Base-by-base conservation (phyloP, 64 coral and sea anemone species). In the Stylophora pistillata region DNA sequence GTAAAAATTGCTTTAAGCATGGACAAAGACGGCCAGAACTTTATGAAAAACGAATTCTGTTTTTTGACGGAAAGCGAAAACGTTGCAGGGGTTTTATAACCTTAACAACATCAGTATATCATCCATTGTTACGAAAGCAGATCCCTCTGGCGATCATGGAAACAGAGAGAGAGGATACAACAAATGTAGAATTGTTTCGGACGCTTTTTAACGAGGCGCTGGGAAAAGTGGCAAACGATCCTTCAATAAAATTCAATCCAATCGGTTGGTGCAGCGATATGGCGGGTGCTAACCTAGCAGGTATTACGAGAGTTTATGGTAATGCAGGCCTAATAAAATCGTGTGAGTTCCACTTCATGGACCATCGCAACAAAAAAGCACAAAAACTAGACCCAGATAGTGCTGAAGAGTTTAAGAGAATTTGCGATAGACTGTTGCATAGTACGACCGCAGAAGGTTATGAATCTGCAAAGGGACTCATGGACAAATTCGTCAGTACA, bases 211-310 rank as follows among this genome's bases (percentile, higher is more conserved):
- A 89, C 20, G 87, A 89, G 56, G 87, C 37, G 6, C 28, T 79
- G 9, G 0, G 37, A 13, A 79, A 89, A 1, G 34, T 55, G 29
- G 6, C 87, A 15, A 62, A 18, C 9, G 11, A 69, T 30, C 5
- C 21, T 29, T 53, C 0, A 2, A 27, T 20, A 30, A 83, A 5
- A 61, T 92, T 92, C 66, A 74, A 87, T 57, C 83, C 91, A 58
- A n/a, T 65, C 13, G 85, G 85, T 26, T 81, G 84, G 91, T 92
- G 90, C 21, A 88, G 65, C 55, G 77, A 88, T 60, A 93, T 88
- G 91, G 86, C 86, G 53, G 91, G 91, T 10, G 76, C 77, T 13
- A 93, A 75, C 28, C 15, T 83, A 21, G 70, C 65, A 14, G 86
- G 85, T 30, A 88, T 93, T 71, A 57, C 13, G 25, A 88, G 73